A percentile compares a stretch with the other conserved stretches of the same genome.
phyloP scores from a whole-genome alignment of 2,113 vertebrate species.

The Thamnaconus septentrionalis region DNA sequence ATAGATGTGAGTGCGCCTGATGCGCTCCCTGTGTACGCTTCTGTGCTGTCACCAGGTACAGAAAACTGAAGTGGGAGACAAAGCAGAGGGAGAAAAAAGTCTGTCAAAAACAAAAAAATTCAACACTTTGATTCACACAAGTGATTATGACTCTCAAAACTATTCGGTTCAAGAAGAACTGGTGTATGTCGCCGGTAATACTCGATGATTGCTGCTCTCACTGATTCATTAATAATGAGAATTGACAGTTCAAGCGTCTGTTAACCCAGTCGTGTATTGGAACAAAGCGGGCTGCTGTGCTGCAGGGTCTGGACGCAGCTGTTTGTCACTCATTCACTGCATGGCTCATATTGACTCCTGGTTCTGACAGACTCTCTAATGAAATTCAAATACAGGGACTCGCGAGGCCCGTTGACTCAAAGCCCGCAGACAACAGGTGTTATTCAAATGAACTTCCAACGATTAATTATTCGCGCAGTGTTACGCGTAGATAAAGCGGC shows the following conservation, averaged over 20 bases:
- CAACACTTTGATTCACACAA: too few species aligned
- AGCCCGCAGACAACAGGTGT: slow-evolving; percentile 56
- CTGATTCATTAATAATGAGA: too few species aligned
- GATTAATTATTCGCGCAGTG: slow-evolving; percentile 44
- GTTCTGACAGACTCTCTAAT: slow-evolving; percentile 32
- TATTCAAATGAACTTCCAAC: slow-evolving; percentile 58
- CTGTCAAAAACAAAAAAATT: too few species aligned
- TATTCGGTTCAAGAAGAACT: too few species aligned
- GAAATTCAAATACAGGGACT: slow-evolving; percentile 48
- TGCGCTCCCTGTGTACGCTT: too few species aligned
- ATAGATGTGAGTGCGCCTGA: too few species aligned
- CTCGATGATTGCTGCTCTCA: too few species aligned
- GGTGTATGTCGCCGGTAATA: too few species aligned
- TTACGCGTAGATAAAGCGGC: slow-evolving; percentile 7
- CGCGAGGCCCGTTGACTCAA: slow-evolving; percentile 48
- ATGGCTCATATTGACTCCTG: slow-evolving; percentile 33
- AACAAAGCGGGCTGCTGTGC: not conserved
- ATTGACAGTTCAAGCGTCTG: not conserved
- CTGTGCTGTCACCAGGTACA: too few species aligned
- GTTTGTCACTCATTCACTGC: slow-evolving; percentile 12
- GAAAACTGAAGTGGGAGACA: too few species aligned
- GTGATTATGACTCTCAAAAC: too few species aligned
- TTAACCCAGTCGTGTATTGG: not conserved
- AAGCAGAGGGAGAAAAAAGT: too few species aligned
- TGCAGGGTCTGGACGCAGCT: not conserved